Evolutionary conservation across 1,140 invertebrate species (phyloP).

Genomic region (Drosophila sp.): DNA sequence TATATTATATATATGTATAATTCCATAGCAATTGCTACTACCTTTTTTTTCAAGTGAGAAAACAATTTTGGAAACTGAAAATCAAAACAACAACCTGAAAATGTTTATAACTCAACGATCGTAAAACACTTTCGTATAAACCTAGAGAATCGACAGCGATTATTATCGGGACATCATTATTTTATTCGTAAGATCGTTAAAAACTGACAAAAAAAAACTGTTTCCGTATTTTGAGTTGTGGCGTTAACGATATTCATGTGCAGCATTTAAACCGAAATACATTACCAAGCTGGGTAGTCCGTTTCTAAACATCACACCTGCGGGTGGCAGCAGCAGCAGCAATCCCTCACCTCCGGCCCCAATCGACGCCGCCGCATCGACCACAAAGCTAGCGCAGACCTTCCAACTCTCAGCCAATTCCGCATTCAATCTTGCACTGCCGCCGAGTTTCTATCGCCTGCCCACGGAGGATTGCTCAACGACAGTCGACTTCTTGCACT

Average conservation of each 20-base stretch:
- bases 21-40: too few species aligned
- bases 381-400: constrained; percentile 67
- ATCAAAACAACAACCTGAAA: neutral
- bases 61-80: neutral
- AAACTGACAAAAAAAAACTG: neutral
- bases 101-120: neutral
- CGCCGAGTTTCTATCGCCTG: constrained; percentile 58
- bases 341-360: constrained; percentile 56
- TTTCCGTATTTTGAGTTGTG: neutral
- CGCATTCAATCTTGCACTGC: constrained; percentile 76
- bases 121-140: neutral
- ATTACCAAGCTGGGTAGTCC: constrained; percentile 82
- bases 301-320: constrained; percentile 67
- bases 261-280: constrained; percentile 4
- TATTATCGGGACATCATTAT: neutral
- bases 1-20: neutral
- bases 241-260: constrained; percentile 16
- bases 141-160: too few species aligned
- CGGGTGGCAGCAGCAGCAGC: constrained; percentile 65
- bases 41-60: constrained; percentile 4
- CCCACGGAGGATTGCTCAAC: constrained; percentile 38
- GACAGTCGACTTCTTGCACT: constrained; percentile 35
- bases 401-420: constrained; percentile 78
- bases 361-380: constrained; percentile 36
- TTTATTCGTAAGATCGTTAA: neutral